Conservation (phyloP, 2,888 invertebrate genomes). For the Deroplatys truncata region DNA sequence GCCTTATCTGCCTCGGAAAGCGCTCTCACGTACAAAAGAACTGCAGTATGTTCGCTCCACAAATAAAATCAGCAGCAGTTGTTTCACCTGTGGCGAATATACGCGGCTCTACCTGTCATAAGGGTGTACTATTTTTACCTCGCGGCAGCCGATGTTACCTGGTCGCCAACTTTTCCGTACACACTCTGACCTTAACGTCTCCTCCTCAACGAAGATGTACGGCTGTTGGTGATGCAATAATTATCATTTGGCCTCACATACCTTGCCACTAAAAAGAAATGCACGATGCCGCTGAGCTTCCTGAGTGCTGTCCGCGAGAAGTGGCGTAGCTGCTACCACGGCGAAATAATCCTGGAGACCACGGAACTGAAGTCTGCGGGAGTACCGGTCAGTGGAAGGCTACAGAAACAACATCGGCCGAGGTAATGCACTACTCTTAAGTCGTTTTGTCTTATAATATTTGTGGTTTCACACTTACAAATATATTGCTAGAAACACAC, state of each 20-base stretch:
- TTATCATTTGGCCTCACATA: not conserved
- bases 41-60: too few relatives aligned
- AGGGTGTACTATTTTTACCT: not conserved
- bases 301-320: not conserved
- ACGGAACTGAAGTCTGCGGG: not conserved
- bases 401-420: not conserved
- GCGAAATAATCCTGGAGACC: not conserved
- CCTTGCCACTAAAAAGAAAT: not conserved
- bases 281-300: not conserved
- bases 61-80: not conserved
- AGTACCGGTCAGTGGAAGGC: not conserved
- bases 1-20: too few relatives aligned
- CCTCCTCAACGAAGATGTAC: not conserved
- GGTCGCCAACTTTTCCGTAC: not conserved
- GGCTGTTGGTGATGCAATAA: not conserved
- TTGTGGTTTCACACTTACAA: too few relatives aligned
- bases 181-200: not conserved
- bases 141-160: not conserved
- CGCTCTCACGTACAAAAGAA: too few relatives aligned
- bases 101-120: not conserved
- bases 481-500: too few relatives aligned
- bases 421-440: not conserved
- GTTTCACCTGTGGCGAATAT: not conserved
- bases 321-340: not conserved
- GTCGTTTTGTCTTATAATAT: too few relatives aligned